These are phyloP conservation scores for Epinephelus cyanopodus DNA, from an alignment of 2,113 vertebrate genomes.

Conservation along the genomic window DNA sequence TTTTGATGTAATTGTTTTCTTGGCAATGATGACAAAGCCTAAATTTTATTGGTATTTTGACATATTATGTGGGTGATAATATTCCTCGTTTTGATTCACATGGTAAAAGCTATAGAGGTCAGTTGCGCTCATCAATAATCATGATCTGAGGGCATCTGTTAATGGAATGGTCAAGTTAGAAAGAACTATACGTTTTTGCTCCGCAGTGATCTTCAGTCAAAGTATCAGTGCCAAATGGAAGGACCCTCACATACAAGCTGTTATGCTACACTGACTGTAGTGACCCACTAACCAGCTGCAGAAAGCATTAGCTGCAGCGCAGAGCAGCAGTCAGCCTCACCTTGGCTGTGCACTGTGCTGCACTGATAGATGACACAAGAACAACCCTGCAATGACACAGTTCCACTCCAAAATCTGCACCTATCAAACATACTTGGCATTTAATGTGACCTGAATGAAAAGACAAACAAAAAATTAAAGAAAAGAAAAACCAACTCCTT, in stretches of 20 bases:
- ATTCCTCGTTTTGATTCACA: neutral
- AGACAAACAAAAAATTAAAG: constrained; percentile 49
- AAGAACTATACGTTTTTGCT: constrained; percentile 26
- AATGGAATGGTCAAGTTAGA: neutral
- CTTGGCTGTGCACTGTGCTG: constrained; percentile 48
- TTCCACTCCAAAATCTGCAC: constrained; percentile 13
- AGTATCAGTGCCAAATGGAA: constrained; percentile 21
- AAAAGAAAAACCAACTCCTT: constrained; percentile 9
- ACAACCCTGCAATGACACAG: constrained; percentile 39
- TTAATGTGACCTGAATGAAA: constrained; percentile 64
- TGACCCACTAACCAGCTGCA: constrained; percentile 65
- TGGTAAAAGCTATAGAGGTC: constrained; percentile 12
- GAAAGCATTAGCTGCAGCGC: constrained; percentile 34
- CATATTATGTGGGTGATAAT: neutral
- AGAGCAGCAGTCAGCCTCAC: constrained; percentile 50
- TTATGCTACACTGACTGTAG: constrained; percentile 36
- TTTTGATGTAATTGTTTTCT: neutral
- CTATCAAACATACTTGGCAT: constrained; percentile 48
- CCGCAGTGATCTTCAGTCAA: constrained; percentile 32
- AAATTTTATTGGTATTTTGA: neutral
- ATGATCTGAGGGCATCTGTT: constrained; percentile 14
- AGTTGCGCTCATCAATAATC: neutral
- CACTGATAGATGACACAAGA: constrained; percentile 51
- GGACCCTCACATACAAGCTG: constrained; percentile 36
- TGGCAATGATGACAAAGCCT: neutral